These are phyloP conservation scores for Eudyptes chrysolophus DNA, from an alignment of 2,113 vertebrate genomes.

Conservation along the genomic window DNA sequence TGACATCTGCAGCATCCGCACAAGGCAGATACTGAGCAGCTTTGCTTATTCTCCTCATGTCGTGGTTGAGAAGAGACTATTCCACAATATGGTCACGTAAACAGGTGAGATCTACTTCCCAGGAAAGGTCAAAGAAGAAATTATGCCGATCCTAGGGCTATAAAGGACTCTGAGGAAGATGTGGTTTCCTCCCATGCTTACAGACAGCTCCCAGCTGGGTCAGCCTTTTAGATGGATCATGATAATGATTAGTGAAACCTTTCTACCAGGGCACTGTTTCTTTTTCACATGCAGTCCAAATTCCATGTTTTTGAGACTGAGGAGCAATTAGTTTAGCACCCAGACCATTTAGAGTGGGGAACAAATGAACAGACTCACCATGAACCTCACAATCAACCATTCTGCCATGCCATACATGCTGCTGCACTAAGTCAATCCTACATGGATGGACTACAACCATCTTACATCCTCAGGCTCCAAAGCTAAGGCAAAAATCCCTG, in stretches of 20 bases:
- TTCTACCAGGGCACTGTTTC: not conserved
- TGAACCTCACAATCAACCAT: not conserved
- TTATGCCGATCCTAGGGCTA: not conserved
- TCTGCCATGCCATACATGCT: not conserved
- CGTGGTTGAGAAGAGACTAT: not conserved
- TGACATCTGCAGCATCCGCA: not conserved
- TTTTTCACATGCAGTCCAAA: not conserved
- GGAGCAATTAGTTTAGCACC: not conserved
- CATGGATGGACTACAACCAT: not conserved
- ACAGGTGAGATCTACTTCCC: not conserved
- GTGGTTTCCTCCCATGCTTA: not conserved
- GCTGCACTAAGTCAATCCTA: not conserved
- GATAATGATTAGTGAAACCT: not conserved
- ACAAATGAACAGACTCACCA: not conserved
- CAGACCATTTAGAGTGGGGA: not conserved
- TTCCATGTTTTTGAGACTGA: not conserved
- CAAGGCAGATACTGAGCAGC: not conserved
- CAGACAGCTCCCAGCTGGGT: not conserved
- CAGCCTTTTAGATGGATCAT: not conserved
- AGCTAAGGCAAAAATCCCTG: not conserved
- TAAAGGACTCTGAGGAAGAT: not conserved
- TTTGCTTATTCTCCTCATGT: not conserved
- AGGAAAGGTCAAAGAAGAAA: not conserved
- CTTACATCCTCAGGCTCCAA: not conserved
- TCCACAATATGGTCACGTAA: not conserved